These are phyloP conservation scores for Seira ritae DNA, from an alignment of 2,888 invertebrate species.

Conservation along the genomic window DNA sequence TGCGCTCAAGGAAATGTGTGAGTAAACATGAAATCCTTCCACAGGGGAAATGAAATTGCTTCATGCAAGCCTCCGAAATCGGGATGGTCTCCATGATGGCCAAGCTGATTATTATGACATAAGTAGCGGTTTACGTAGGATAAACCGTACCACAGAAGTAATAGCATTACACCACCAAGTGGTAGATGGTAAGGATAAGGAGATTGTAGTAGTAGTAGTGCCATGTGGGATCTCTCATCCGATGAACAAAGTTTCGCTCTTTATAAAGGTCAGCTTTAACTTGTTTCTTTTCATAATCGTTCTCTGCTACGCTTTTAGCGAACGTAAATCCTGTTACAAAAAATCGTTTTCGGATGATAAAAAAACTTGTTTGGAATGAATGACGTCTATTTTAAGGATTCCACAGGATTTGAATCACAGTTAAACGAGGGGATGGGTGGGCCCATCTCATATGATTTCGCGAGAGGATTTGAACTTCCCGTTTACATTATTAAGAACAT, in stretches of 20 bases:
- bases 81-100: neutral
- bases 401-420: neutral
- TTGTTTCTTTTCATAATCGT: too few species aligned
- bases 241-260: neutral
- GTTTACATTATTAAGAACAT: neutral
- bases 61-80: constrained; percentile 8
- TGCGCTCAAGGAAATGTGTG: neutral
- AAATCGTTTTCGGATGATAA: too few species aligned
- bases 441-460: constrained; percentile 1
- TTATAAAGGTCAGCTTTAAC: constrained; percentile 4
- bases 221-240: constrained; percentile 41
- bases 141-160: constrained; percentile 4
- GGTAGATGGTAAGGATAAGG: constrained; percentile 21
- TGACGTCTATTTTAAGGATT: neutral
- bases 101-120: neutral
- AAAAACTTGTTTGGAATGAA: too few species aligned
- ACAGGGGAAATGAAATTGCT: constrained; percentile 36
- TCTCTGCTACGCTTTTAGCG: too few species aligned
- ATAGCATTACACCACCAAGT: constrained; percentile 26
- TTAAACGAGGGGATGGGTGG: neutral
- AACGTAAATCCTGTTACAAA: too few species aligned
- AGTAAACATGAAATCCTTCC: neutral
- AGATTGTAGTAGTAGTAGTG: constrained; percentile 28
- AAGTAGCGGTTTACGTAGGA: neutral
- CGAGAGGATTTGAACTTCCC: neutral